Evolutionary conservation across 2,888 invertebrate species (phyloP), one percentile per base, ranked within the genome.

Genomic region (Coelopa pilipes): DNA sequence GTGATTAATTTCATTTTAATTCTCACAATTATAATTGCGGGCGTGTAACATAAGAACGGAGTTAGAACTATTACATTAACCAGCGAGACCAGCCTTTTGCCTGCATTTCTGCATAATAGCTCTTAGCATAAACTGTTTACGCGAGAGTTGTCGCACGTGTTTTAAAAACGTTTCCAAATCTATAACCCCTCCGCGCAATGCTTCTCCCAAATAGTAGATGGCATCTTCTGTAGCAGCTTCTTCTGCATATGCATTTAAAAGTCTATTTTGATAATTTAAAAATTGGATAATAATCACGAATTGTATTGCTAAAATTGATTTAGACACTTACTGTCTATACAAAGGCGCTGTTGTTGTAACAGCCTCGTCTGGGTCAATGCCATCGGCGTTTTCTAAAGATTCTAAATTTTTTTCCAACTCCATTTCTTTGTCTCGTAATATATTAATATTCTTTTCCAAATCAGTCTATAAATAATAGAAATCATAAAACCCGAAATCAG

Each of bases 151-250:
- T 78, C 99, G 93, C 1, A 99, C 97, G 90, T 98, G 96, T 89
- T 98, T 98, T 81, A 99, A 90, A 89, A 98, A 99, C 72, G 95
- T 94, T 85, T 99, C 98, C 83, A 99, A 89, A 89, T 98, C 98
- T 83, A 99, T 96, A 10, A 96, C 96, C 76, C 95, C 94, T 81
- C 95, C 93, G 77, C 97, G 91, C 76, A 99, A 88, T 12, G 97
- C 98, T 89, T 98, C 97, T 11, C 98, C 98, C 88, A 99, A 92
- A 86, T 97, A 98, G 87, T 99, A 99, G 84, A 99, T 97, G 76
- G 98, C 96, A 90, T 99, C 99, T 89, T 99, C 99, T 70, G 96
- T 92, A 17, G 99, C 98, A 77, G 98, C 97, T 89, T 99, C 99
- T 88, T 99, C 98, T 68, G 97, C 97, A 89, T 96, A 98, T 60